A percentile compares a stretch with the other conserved stretches of the same genome.
Evolutionary conservation across 2,113 vertebrate genomes (phyloP).

Genomic region (Regulus satrapa): DNA sequence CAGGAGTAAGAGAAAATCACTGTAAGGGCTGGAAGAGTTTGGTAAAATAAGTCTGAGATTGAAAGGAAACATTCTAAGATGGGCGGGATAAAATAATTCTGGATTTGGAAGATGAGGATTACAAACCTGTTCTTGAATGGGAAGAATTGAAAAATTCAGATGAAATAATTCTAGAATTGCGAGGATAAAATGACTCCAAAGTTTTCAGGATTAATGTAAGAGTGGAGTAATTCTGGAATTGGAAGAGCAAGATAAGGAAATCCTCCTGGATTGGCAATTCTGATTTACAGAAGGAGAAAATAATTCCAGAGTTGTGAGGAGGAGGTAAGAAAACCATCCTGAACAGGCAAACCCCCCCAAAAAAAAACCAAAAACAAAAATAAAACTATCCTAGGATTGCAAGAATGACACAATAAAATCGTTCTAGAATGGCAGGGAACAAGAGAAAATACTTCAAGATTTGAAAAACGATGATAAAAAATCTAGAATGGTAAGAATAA

Average conservation of each 20-base stretch:
- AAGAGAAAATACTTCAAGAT: background rate
- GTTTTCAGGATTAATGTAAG: background rate
- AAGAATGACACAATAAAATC: background rate
- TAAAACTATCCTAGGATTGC: too few relatives aligned
- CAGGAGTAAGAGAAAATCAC: background rate
- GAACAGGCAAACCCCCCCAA: background rate
- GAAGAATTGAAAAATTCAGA: background rate
- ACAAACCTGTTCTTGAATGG: background rate
- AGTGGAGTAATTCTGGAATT: background rate
- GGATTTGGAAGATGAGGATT: background rate
- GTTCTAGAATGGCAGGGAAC: background rate
- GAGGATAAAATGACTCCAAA: background rate
- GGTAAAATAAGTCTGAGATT: background rate
- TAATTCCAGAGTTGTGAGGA: background rate
- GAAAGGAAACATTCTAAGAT: background rate
- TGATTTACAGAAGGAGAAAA: background rate
- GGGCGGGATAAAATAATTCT: background rate
- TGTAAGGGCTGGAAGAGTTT: background rate
- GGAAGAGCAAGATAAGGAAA: background rate
- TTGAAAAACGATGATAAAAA: background rate
- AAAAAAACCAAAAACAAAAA: background rate
- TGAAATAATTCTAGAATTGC: background rate
- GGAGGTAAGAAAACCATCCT: background rate
- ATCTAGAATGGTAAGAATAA: too few relatives aligned
- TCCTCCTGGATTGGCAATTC: background rate